Evolutionary conservation across 2,113 vertebrate species (phyloP).

Genomic region (Anguilla japonica): DNA sequence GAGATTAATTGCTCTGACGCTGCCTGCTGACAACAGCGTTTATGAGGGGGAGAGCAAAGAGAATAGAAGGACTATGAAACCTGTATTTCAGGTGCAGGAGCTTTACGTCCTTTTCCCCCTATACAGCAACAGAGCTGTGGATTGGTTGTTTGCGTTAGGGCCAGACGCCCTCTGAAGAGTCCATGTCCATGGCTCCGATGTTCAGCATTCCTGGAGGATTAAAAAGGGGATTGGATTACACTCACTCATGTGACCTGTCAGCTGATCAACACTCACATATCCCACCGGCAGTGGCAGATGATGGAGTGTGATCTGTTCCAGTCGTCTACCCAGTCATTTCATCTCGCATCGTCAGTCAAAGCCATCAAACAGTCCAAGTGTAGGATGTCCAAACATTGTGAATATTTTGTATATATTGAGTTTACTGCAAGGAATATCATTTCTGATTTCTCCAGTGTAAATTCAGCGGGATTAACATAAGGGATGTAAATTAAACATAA

Average conservation of each 20-base stretch:
- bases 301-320: not conserved
- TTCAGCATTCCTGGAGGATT: not conserved
- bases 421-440: not conserved
- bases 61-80: conserved; percentile 41
- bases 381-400: too few relatives aligned
- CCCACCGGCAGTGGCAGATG: not conserved
- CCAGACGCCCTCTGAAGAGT: not conserved
- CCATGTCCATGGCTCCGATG: not conserved
- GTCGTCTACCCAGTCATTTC: not conserved
- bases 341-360: not conserved
- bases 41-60: conserved; percentile 54
- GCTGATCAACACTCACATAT: not conserved
- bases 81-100: conserved; percentile 52
- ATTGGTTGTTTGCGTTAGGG: not conserved
- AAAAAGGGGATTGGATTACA: not conserved
- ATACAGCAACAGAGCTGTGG: not conserved
- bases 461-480: not conserved
- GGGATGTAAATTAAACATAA: not conserved
- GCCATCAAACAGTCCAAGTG: not conserved
- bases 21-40: conserved; percentile 64
- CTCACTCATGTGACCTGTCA: not conserved
- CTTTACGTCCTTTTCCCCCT: not conserved
- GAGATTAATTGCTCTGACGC: conserved; percentile 66
- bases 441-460: not conserved
- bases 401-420: too few relatives aligned